A percentile compares a stretch with the other conserved stretches of the same genome.
Conservation (phyloP, 1,140 invertebrate species). For the Asbolus verrucosus region DNA sequence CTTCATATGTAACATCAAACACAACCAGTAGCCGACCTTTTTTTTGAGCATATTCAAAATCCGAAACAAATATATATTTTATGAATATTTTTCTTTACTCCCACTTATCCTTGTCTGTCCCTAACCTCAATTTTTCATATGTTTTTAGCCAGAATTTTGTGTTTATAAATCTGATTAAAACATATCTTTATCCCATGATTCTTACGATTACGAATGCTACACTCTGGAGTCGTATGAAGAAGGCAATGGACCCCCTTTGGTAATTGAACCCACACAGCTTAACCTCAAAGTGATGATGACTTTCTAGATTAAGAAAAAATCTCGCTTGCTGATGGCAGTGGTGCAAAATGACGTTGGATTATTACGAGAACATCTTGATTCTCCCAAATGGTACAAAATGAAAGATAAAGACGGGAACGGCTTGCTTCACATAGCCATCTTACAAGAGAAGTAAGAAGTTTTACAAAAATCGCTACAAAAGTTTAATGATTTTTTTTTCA, state of each 20-base stretch:
- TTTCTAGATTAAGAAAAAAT: conserved; percentile 6
- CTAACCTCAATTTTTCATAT: too few species aligned
- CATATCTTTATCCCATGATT: neutral
- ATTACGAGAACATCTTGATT: neutral
- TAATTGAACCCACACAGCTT: neutral
- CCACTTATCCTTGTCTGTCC: too few species aligned
- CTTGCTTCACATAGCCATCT: conserved; percentile 14
- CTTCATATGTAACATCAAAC: too few species aligned
- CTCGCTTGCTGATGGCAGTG: neutral
- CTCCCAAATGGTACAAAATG: conserved; percentile 5
- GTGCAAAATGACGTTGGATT: conserved; percentile 2
- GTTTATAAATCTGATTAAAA: too few species aligned
- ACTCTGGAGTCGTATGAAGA: neutral
- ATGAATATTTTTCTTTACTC: too few species aligned
- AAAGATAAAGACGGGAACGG: neutral
- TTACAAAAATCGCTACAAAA: neutral
- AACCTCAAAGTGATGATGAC: neutral
- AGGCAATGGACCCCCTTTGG: neutral
- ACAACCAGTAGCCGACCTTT: too few species aligned
- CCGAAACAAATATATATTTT: too few species aligned
- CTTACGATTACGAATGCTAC: neutral
- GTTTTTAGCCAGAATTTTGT: too few species aligned
- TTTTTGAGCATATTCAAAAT: too few species aligned
- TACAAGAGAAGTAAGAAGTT: neutral
- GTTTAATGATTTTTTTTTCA: conserved; percentile 12